Conservation (phyloP, 2,888 invertebrate species). For the Didymodactylos carnosus region DNA sequence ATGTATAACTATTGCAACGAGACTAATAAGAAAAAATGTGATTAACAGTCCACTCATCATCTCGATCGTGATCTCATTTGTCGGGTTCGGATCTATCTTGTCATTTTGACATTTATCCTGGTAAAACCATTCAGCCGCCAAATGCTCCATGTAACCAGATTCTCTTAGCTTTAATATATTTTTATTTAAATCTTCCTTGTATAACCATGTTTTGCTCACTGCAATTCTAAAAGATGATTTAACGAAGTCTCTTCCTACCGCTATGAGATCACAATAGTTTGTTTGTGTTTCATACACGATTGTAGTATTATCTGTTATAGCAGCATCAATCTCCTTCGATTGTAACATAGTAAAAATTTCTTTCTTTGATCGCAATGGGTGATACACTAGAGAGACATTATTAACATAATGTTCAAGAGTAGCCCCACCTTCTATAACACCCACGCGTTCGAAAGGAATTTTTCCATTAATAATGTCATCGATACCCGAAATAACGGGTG, state of each 20-base stretch:
- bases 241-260: background rate
- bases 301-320: background rate
- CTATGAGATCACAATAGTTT: background rate
- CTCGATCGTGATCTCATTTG: too few relatives aligned
- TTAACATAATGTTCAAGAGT: background rate
- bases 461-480: background rate
- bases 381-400: background rate
- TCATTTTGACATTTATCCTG: background rate
- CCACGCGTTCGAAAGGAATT: background rate
- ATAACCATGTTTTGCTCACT: background rate
- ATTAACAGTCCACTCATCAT: background rate
- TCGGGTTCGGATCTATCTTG: background rate
- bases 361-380: background rate
- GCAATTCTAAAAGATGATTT: background rate
- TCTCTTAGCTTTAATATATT: background rate
- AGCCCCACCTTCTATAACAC: background rate
- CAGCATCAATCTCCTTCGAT: background rate
- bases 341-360: background rate
- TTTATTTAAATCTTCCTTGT: background rate
- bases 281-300: background rate
- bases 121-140: background rate
- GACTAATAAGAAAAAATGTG: background rate
- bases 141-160: background rate
- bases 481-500: background rate
- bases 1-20: background rate